Evolutionary conservation across 1,140 invertebrate genomes (phyloP).

Genomic region (Scylla paramamosain): DNA sequence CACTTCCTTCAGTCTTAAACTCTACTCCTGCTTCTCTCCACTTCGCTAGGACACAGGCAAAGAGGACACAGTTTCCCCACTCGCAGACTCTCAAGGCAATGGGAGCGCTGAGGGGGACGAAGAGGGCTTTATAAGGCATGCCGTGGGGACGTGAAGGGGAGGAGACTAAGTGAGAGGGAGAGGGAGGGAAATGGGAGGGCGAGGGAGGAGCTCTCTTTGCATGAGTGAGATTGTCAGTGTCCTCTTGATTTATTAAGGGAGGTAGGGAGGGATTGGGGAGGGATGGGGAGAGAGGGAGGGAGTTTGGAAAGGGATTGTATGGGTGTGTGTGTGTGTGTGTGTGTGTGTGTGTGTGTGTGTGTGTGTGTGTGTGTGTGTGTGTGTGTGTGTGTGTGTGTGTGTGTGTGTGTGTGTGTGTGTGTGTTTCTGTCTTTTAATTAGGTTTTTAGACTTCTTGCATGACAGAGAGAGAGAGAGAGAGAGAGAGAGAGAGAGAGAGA

Average conservation of each 20-base stretch:
- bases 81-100: neutral
- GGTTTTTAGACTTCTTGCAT: no score
- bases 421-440: no score
- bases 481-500: neutral
- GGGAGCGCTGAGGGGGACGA: neutral
- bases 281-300: neutral
- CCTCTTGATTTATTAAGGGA: neutral
- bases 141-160: neutral
- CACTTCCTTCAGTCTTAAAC: neutral
- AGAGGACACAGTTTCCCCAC: neutral
- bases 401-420: no score
- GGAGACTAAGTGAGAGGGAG: neutral
- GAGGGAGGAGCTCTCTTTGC: neutral
- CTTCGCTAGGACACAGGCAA: neutral
- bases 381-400: no score
- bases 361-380: no score
- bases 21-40: neutral
- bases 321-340: no score
- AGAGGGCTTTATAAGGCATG: neutral
- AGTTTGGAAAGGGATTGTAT: neutral
- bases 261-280: neutral
- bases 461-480: neutral
- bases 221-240: neutral
- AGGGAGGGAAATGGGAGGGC: neutral
- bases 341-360: no score